A percentile compares a stretch with the other conserved stretches of the same genome.
Conservation (phyloP, 1,140 invertebrate genomes). For the Platyscapa corneri region DNA sequence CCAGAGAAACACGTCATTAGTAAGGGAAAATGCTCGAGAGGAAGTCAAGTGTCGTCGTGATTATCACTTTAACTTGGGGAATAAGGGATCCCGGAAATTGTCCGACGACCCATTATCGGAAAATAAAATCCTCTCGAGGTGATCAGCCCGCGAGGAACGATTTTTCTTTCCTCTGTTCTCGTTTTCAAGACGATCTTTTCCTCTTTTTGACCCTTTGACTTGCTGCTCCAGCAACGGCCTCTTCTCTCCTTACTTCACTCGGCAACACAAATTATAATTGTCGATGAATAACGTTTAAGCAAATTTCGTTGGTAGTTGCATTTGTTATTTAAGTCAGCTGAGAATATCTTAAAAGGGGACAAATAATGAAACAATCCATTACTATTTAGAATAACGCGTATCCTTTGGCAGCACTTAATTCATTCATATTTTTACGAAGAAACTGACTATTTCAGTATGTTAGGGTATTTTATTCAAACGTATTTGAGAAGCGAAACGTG, state of each 20-base stretch:
- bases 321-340: background rate
- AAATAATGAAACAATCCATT: too few relatives aligned
- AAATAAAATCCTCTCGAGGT: conserved; percentile 33
- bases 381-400: background rate
- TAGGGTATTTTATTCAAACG: too few relatives aligned
- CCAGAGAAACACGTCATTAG: background rate
- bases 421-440: too few relatives aligned
- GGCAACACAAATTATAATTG: background rate
- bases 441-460: too few relatives aligned
- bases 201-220: conserved; percentile 18
- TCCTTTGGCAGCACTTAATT: too few relatives aligned
- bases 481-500: too few relatives aligned
- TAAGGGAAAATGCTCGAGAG: conserved; percentile 5
- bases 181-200: conserved; percentile 4
- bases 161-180: conserved; percentile 26
- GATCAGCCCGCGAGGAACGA: background rate
- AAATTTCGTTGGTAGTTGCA: background rate
- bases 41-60: conserved; percentile 37
- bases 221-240: background rate
- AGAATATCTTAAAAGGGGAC: background rate
- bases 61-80: conserved; percentile 26
- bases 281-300: conserved; percentile 7
- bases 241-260: background rate
- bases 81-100: conserved; percentile 34
- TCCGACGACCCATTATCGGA: conserved; percentile 25